Conservation (phyloP, 2,797 vertebrate genomes). For the Enteromius viviparus region DNA sequence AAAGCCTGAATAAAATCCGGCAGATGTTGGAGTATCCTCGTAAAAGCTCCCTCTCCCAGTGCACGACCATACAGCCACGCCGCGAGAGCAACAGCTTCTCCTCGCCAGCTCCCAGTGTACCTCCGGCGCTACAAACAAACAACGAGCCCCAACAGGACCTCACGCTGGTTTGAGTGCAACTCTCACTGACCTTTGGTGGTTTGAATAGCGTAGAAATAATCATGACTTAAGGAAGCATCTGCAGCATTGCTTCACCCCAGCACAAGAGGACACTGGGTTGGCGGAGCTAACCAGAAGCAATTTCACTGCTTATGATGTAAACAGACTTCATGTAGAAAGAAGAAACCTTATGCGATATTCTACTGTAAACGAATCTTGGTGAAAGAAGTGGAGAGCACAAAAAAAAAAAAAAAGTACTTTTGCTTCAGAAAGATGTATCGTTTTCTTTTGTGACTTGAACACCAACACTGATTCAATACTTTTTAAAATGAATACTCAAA, state of each 20-base stretch:
- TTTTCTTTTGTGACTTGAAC: conserved; percentile 1
- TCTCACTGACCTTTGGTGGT: background rate
- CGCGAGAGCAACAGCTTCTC: conserved; percentile 52
- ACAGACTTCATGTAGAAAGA: conserved; percentile 1
- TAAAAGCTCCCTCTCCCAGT: conserved; percentile 59
- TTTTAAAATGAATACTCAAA: background rate
- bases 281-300: conserved; percentile 17
- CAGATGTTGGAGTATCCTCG: conserved; percentile 49
- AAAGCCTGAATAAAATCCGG: conserved; percentile 63
- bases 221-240: conserved; percentile 31
- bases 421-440: background rate
- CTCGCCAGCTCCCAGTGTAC: conserved; percentile 4
- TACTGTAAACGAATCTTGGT: background rate
- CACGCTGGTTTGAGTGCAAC: conserved; percentile 14
- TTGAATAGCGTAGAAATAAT: conserved; percentile 31
- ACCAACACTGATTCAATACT: background rate
- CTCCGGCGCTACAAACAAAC: conserved; percentile 30
- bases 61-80: conserved; percentile 53
- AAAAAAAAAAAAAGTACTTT: background rate
- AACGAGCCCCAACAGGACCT: conserved; percentile 31
- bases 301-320: background rate
- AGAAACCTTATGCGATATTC: background rate
- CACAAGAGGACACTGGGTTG: conserved; percentile 20
- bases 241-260: conserved; percentile 29
- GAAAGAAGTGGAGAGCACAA: background rate